Evolutionary conservation across 2,113 vertebrate species (phyloP), one percentile per base, ranked within the genome.

Genomic region (Mugil cephalus): DNA sequence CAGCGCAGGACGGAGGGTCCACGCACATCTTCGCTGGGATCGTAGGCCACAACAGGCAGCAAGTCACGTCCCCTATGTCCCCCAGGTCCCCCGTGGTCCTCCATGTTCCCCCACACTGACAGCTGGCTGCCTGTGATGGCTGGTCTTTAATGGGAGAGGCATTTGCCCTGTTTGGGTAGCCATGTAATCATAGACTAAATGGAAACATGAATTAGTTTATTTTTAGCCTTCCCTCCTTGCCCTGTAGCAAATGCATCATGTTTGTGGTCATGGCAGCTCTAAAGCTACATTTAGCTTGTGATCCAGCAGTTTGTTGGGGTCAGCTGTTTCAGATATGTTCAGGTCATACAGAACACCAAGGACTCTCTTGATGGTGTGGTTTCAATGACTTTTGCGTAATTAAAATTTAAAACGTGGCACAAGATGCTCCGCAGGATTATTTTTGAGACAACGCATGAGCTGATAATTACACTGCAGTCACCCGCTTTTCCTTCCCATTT

Each of bases 191-290:
- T 51, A 38, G 40, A 12, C 59, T 30, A 45, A 45, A 56, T 71
- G 47, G 73, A 77, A 70, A 73, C 12, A 30, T 8, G 19, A 24
- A 8, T 77, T 47, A 15, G n/a, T 39, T 69, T 91, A 89, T 91
- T 80, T 87, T 81, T 87, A 89, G 79, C 61, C 56, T 39, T 59
- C 19, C 17, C 2, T 39, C 73, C 14, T 47, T 63, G 66, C 82
- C 80, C 76, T 69, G 42, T 21, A 14, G 43, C 61, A 76, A 79
- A 71, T 48, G 35, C 51, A 63, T 43, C 54, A 4, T 51, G 73
- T 64, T 12, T 51, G 24, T 55, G 40, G 46, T 56, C 21, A n/a
- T 66, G 4, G 13, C 19, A 36, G 66, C 17, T 63, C 17, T 35
- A 67, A 70, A 42, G 24, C 55, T 14, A 4, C 54, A 71, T 58